Conservation (phyloP, 2,888 invertebrate genomes). For the Deilephila elpenor region DNA sequence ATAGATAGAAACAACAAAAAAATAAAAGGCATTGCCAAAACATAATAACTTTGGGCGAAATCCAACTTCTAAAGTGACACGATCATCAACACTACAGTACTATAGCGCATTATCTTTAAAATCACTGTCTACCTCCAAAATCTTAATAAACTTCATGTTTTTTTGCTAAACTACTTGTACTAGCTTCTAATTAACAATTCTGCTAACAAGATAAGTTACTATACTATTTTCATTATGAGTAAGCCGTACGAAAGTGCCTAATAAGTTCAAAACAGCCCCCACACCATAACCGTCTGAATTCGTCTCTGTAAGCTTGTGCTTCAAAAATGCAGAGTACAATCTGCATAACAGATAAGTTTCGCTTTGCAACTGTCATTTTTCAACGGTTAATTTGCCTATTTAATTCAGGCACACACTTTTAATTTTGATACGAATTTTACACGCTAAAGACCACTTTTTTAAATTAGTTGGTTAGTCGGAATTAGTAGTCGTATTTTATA, state of each 20-base stretch:
- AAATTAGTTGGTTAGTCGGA: background rate
- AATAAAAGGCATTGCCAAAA: too few relatives aligned
- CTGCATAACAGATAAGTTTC: constrained; percentile 58
- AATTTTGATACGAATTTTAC: constrained; percentile 18
- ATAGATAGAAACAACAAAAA: too few relatives aligned
- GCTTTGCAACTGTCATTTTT: constrained; percentile 54
- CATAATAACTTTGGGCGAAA: too few relatives aligned
- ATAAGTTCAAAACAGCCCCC: background rate
- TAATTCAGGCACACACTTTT: constrained; percentile 37
- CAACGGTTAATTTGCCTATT: constrained; percentile 49
- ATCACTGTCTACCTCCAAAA: too few relatives aligned
- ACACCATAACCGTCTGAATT: background rate
- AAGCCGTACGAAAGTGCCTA: too few relatives aligned
- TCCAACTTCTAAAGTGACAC: too few relatives aligned
- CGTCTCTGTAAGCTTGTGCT: constrained; percentile 37
- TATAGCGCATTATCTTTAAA: too few relatives aligned
- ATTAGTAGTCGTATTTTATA: background rate
- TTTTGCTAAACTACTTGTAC: too few relatives aligned
- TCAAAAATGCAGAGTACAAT: constrained; percentile 61
- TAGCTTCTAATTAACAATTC: background rate
- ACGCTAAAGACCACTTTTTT: background rate
- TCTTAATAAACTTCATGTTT: too few relatives aligned
- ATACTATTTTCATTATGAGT: background rate
- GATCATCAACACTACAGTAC: too few relatives aligned
- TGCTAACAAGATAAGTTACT: background rate